These are phyloP conservation scores for Lamellibrachia luymesi DNA, from an alignment of 1,140 invertebrate genomes.

Conservation along the genomic window DNA sequence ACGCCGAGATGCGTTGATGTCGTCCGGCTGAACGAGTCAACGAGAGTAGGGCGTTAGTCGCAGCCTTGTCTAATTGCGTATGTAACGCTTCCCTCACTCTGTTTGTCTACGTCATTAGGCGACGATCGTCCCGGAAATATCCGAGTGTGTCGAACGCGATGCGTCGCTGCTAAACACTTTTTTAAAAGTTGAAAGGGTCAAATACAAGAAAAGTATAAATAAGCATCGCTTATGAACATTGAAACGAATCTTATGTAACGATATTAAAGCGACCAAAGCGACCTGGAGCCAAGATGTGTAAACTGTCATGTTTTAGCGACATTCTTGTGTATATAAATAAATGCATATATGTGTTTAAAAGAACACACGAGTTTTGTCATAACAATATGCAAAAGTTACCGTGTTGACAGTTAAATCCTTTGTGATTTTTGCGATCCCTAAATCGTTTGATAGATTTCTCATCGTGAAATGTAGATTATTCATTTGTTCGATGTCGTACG, in stretches of 20 bases:
- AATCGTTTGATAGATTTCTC: too few species aligned
- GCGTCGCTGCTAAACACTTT: neutral
- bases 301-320: neutral
- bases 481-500: too few species aligned
- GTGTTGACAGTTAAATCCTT: too few species aligned
- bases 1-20: neutral
- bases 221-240: neutral
- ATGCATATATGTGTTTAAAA: neutral
- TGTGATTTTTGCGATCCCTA: too few species aligned
- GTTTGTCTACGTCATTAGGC: neutral
- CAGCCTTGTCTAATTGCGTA: neutral
- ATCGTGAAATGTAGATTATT: too few species aligned
- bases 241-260: neutral
- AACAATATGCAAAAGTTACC: neutral
- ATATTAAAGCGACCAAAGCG: neutral
- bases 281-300: neutral
- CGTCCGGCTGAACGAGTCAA: neutral
- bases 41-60: neutral
- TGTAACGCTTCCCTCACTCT: neutral
- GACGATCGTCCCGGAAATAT: neutral
- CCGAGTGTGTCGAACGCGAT: neutral
- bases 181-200: neutral
- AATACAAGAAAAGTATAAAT: neutral
- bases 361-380: neutral
- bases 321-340: neutral